Evolutionary conservation across 2,113 vertebrate species (phyloP).

Genomic region (Entelurus aequoreus): DNA sequence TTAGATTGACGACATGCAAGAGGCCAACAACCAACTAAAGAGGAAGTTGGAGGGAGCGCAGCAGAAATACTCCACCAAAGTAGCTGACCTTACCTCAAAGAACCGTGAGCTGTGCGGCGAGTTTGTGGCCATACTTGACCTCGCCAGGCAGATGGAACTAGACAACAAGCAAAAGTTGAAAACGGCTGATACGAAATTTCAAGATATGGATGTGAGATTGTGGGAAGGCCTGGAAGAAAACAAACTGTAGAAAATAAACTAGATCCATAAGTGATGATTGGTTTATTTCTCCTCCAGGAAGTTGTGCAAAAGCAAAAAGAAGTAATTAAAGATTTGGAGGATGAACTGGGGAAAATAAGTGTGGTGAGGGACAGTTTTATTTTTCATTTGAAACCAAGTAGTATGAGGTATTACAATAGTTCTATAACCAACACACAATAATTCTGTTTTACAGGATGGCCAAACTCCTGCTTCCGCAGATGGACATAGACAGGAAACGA

Average conservation of each 20-base stretch:
- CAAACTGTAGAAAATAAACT: neutral
- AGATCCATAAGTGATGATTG: neutral
- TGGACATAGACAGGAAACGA: neutral
- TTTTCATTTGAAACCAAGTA: too few species aligned
- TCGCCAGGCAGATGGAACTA: conserved; percentile 86
- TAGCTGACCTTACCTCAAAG: conserved; percentile 83
- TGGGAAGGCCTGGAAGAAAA: too few species aligned
- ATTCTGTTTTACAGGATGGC: neutral
- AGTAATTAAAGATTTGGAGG: conserved; percentile 81
- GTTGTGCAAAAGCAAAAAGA: conserved; percentile 82
- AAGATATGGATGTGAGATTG: conserved; percentile 80
- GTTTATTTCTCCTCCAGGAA: conserved; percentile 72
- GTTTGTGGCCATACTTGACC: conserved; percentile 87
- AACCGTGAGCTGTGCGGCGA: conserved; percentile 94
- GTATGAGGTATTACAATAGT: too few species aligned
- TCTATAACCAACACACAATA: neutral
- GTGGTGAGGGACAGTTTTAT: conserved; percentile 64
- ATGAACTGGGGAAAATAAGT: conserved; percentile 75
- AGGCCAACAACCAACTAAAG: conserved; percentile 83
- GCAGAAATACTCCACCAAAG: conserved; percentile 80
- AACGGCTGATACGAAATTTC: conserved; percentile 86
- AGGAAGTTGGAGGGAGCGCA: conserved; percentile 79
- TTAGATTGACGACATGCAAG: conserved; percentile 91
- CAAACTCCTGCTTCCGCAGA: neutral
- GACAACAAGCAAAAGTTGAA: conserved; percentile 87